These are phyloP conservation scores for Monomorium pharaonis DNA, from an alignment of 1,140 invertebrate species.

Conservation along the genomic window DNA sequence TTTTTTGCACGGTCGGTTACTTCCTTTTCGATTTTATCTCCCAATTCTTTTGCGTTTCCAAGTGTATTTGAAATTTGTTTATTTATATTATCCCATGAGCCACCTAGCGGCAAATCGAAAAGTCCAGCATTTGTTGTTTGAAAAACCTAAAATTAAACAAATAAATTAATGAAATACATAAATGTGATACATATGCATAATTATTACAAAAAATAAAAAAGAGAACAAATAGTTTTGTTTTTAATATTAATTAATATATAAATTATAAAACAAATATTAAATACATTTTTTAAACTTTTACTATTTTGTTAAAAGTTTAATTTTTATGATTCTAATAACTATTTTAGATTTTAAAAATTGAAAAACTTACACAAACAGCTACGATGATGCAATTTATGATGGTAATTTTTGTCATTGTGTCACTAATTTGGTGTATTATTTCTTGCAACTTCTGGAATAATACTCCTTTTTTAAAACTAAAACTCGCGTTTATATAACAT, in stretches of 20 bases:
- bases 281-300: not conserved
- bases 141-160: not conserved
- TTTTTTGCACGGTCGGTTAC: too few species aligned
- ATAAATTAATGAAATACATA: not conserved
- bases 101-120: not conserved
- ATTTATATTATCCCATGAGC: too few species aligned
- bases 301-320: not conserved
- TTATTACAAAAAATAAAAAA: not conserved
- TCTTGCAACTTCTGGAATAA: not conserved
- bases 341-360: not conserved
- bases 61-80: not conserved
- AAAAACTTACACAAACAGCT: slow-evolving; percentile 65
- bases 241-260: not conserved
- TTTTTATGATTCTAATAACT: not conserved
- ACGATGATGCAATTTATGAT: slow-evolving; percentile 46
- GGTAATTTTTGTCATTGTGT: slow-evolving; percentile 61
- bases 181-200: not conserved
- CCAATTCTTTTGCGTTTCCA: not conserved
- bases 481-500: slow-evolving; percentile 43
- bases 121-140: not conserved
- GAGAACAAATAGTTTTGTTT: not conserved
- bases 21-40: too few species aligned
- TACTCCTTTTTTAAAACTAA: not conserved
- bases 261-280: not conserved
- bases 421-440: not conserved